phyloP scores from a whole-genome alignment of 2,113 vertebrate genomes.

The Prietella phreatophila region DNA sequence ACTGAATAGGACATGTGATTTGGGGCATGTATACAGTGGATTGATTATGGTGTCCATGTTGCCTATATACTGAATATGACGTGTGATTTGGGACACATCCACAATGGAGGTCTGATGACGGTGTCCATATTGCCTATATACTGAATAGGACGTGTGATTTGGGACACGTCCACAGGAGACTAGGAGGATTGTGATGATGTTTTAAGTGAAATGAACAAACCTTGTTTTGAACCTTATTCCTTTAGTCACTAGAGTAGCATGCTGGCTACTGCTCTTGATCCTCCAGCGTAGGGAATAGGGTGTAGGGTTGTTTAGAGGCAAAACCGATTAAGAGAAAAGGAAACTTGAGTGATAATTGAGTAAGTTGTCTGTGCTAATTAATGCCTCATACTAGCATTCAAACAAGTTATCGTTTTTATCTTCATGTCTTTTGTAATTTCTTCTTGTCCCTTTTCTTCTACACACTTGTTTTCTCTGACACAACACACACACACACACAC shows the following conservation, averaged over 20 bases:
- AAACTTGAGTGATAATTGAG: constrained; percentile 35
- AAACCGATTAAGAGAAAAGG: not conserved
- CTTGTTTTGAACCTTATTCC: not conserved
- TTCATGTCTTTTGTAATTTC: not conserved
- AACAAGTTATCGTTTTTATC: not conserved
- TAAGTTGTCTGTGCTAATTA: constrained; percentile 29
- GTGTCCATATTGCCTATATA: too few relatives aligned
- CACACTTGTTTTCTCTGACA: not conserved
- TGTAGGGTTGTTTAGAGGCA: not conserved
- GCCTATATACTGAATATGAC: too few relatives aligned
- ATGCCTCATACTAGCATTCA: not conserved
- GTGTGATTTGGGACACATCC: too few relatives aligned
- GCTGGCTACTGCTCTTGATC: not conserved
- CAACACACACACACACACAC: constrained; percentile 7
- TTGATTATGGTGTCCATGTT: too few relatives aligned
- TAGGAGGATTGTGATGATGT: not conserved
- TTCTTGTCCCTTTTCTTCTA: not conserved
- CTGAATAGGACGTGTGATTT: not conserved
- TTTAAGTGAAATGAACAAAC: not conserved
- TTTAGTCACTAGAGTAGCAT: not conserved
- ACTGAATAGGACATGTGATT: too few relatives aligned
- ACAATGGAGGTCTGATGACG: too few relatives aligned
- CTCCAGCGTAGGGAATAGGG: not conserved
- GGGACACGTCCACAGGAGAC: not conserved
- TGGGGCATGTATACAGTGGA: too few relatives aligned